Percentiles rank a stretch among this genome's conserved stretches.
These are phyloP conservation scores for Dicyrtoma fusca DNA, from an alignment of 2,888 invertebrate species.

Conservation along the genomic window DNA sequence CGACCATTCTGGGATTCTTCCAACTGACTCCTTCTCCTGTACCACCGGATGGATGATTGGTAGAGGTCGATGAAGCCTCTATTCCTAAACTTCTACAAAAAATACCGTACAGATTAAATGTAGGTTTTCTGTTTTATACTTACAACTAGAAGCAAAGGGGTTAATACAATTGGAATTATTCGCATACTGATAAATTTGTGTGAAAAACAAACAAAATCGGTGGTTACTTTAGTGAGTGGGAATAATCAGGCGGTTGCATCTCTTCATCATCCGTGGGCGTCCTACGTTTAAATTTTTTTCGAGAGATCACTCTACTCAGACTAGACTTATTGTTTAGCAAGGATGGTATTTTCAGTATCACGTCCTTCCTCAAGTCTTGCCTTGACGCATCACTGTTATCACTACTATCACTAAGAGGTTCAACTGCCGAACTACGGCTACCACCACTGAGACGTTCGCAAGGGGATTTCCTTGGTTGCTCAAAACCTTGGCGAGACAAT, in stretches of 20 bases:
- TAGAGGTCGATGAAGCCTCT: constrained; percentile 21
- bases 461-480: constrained; percentile 15
- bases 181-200: too few relatives aligned
- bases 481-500: constrained; percentile 38
- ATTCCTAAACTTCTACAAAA: constrained; percentile 10
- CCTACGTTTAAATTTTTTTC: constrained; percentile 37
- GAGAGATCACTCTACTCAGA: constrained; percentile 53
- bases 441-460: constrained; percentile 24
- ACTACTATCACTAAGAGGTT: constrained; percentile 37
- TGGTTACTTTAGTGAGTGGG: too few relatives aligned
- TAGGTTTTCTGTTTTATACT: too few relatives aligned
- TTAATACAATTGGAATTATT: too few relatives aligned
- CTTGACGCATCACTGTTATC: constrained; percentile 43
- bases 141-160: too few relatives aligned
- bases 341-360: constrained; percentile 92
- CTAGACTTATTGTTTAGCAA: constrained; percentile 61
- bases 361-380: constrained; percentile 58
- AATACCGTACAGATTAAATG: too few relatives aligned
- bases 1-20: constrained; percentile 18
- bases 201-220: too few relatives aligned
- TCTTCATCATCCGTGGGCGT: constrained; percentile 17
- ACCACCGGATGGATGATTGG: neutral
- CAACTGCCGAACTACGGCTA: constrained; percentile 25
- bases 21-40: constrained; percentile 9
- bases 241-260: too few relatives aligned